Base-by-base conservation (phyloP, 1,140 invertebrate genomes). In the Sesamia nonagrioides region DNA sequence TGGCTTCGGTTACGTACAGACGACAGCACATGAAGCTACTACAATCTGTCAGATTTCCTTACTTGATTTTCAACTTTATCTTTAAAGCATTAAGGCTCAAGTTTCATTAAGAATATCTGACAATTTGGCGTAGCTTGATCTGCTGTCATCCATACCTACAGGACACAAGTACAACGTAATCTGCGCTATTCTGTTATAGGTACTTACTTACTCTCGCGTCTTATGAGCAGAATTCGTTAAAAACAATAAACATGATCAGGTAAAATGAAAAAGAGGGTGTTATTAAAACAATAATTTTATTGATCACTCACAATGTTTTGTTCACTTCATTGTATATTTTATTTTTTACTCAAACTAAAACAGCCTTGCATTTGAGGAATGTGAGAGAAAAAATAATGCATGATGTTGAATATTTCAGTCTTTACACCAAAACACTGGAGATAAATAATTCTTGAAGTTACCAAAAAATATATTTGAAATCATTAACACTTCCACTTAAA, bases 291-390 rank as follows among this genome's bases (percentile, higher is more conserved):
- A 90, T 86, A 90, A 78, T 89, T 89, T 92, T 89, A 89, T 91
- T 92, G 82, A 92, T 91, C 84, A 89, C 81, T 86, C 85, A 92
- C 86, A 91, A 87, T 85, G 89, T 90, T 93, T 89, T 91, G 88
- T 89, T 92, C 87, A 88, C 80, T 88, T 88, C 61, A 85, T 86
- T 86, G 66, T 27, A 86, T 42, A 79, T 68, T 84, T 86, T 84
- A 81, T 83, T 81, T 82, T 77, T 82, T 86, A 87, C 72, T 86
- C 82, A 77, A 87, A 88, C 84, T 87, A 89, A 88, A 86, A 92
- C 91, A 93, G 91, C 89, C 89, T 92, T 89, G 84, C 75, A 69
- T 82, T 85, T 83, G 78, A 90, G 92, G 92, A 93, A 93, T 93
- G 92, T 93, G 84, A 85, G 82, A 85, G 82, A 87, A 88, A 83